These are phyloP conservation scores for Channa striata DNA, from an alignment of 2,797 vertebrate genomes.

Conservation along the genomic window DNA sequence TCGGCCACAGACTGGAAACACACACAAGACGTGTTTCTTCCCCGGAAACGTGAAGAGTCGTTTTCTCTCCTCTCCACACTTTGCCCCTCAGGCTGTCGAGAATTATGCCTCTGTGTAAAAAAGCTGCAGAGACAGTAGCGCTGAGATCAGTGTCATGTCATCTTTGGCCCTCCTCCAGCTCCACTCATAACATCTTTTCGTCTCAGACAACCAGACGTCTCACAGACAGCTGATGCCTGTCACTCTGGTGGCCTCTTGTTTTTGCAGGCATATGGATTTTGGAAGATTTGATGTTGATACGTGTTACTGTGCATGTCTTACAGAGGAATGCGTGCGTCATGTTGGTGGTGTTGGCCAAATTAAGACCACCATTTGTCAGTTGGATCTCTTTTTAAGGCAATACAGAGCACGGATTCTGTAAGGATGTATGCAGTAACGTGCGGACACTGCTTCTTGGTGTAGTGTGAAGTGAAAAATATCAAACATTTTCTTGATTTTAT, in stretches of 20 bases:
- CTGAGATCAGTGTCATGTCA: conserved; percentile 73
- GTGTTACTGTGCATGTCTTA: conserved; percentile 48
- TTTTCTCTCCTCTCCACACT: conserved; percentile 54
- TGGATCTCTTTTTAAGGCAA: conserved; percentile 11
- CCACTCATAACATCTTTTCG: conserved; percentile 62
- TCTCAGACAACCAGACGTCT: conserved; percentile 68
- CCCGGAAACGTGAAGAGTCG: conserved; percentile 60
- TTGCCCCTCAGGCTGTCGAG: conserved; percentile 61
- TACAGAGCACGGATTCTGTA: conserved; percentile 3
- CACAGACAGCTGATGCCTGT: conserved; percentile 70
- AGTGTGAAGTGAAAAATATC: conserved; percentile 7
- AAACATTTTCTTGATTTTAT: conserved; percentile 18
- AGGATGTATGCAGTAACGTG: neutral
- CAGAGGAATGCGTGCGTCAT: conserved; percentile 55
- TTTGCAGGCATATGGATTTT: conserved; percentile 61
- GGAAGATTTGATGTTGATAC: conserved; percentile 53
- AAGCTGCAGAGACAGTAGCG: conserved; percentile 62
- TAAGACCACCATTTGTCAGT: conserved; percentile 33
- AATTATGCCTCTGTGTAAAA: conserved; percentile 72
- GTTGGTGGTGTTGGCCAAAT: conserved; percentile 35
- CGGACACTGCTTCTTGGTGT: neutral
- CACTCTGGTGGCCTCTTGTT: conserved; percentile 67
- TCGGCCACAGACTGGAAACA: conserved; percentile 62
- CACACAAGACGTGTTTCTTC: conserved; percentile 61
- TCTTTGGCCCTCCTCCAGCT: conserved; percentile 76